Evolutionary conservation across 2,113 vertebrate species (phyloP).

Genomic region (Steatornis caripensis): DNA sequence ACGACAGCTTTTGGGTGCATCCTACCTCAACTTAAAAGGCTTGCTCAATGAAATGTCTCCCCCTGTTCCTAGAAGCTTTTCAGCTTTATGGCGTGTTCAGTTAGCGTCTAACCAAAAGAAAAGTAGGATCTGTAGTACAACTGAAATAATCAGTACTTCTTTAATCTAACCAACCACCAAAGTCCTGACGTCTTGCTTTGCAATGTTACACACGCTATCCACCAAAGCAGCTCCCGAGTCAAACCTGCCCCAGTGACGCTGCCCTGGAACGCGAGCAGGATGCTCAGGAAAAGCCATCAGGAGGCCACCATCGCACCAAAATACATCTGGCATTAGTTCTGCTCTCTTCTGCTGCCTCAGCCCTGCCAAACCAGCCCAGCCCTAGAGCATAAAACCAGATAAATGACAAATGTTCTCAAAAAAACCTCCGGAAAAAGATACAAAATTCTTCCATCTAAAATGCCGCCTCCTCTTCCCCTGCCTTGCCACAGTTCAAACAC

Average conservation of each 20-base stretch:
- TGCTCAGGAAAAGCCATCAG: neutral
- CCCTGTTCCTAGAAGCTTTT: neutral
- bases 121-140: neutral
- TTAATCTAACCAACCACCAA: neutral
- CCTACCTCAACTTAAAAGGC: neutral
- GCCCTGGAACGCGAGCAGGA: neutral
- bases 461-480: neutral
- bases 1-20: neutral
- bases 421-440: neutral
- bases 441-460: neutral
- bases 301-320: neutral
- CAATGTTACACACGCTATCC: neutral
- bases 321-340: rapidly evolving
- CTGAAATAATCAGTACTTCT: neutral
- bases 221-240: neutral
- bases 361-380: neutral
- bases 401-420: neutral
- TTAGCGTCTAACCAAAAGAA: neutral
- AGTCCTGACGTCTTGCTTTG: neutral
- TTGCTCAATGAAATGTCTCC: neutral
- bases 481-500: neutral
- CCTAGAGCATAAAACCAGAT: neutral
- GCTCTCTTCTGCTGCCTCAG: neutral
- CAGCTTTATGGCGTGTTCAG: neutral
- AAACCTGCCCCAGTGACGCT: neutral